Conservation (phyloP, 2,888 invertebrate genomes). For the Diachrysia chrysitis region DNA sequence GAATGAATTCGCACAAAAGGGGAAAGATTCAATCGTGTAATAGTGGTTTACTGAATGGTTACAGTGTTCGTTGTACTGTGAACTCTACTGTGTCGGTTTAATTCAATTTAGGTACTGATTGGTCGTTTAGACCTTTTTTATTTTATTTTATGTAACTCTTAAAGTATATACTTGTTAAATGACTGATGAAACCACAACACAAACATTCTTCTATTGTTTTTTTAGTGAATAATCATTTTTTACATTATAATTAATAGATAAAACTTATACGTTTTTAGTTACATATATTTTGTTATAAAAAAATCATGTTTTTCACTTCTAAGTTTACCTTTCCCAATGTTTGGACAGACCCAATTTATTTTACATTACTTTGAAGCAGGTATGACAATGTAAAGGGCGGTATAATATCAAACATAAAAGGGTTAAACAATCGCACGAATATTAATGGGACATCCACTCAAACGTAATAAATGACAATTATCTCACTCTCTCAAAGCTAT, state of each 20-base stretch:
- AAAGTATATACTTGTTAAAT: too few species aligned
- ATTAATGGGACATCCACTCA: neutral
- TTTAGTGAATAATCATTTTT: too few species aligned
- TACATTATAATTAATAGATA: too few species aligned
- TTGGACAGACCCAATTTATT: neutral
- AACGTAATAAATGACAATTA: conserved; percentile 8
- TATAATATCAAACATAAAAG: conserved; percentile 5
- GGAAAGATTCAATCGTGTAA: neutral
- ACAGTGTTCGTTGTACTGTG: too few species aligned
- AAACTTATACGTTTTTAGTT: too few species aligned
- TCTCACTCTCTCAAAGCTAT: neutral
- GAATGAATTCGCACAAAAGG: conserved; percentile 1
- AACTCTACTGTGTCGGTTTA: too few species aligned
- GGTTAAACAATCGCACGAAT: conserved; percentile 1
- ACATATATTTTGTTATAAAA: too few species aligned
- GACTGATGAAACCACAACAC: too few species aligned
- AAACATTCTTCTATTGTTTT: too few species aligned
- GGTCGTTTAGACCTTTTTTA: neutral
- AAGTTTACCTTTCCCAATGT: neutral
- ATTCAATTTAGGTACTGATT: neutral
- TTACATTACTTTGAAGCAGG: neutral
- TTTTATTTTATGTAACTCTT: neutral
- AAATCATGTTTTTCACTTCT: neutral
- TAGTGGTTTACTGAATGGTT: conserved; percentile 2
- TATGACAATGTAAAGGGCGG: conserved; percentile 1